Conservation (phyloP, 2,888 invertebrate species). For the Acheta domesticus region DNA sequence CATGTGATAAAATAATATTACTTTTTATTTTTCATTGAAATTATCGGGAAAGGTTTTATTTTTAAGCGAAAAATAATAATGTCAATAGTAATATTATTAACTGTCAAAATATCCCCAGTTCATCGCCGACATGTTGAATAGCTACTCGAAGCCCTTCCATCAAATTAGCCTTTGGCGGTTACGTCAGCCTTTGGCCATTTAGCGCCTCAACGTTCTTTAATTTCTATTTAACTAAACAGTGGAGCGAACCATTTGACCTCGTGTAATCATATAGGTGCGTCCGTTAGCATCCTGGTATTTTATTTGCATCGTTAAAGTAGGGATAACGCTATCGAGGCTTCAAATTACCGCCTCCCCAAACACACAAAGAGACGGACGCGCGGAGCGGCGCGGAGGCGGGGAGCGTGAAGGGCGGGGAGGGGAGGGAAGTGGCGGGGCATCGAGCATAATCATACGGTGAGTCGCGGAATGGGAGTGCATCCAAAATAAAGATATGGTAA, state of each 20-base stretch:
- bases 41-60: no score
- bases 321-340: not conserved
- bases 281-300: not conserved
- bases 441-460: not conserved
- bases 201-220: not conserved
- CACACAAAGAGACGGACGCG: slow-evolving; percentile 11
- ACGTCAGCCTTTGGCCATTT: not conserved
- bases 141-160: not conserved
- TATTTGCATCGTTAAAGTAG: not conserved
- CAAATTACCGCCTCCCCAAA: not conserved
- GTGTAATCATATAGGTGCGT: slow-evolving; percentile 2
- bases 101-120: no score
- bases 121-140: no score
- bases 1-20: no score
- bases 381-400: no score
- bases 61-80: no score
- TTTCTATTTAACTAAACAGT: slow-evolving; percentile 18
- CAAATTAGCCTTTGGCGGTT: not conserved
- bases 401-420: no score
- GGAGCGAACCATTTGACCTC: not conserved
- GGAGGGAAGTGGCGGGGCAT: not conserved
- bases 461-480: not conserved
- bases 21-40: no score
- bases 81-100: no score
- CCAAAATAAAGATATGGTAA: slow-evolving; percentile 18